phyloP scores from a whole-genome alignment of 1,140 invertebrate genomes.

The Trichoplusia ni region DNA sequence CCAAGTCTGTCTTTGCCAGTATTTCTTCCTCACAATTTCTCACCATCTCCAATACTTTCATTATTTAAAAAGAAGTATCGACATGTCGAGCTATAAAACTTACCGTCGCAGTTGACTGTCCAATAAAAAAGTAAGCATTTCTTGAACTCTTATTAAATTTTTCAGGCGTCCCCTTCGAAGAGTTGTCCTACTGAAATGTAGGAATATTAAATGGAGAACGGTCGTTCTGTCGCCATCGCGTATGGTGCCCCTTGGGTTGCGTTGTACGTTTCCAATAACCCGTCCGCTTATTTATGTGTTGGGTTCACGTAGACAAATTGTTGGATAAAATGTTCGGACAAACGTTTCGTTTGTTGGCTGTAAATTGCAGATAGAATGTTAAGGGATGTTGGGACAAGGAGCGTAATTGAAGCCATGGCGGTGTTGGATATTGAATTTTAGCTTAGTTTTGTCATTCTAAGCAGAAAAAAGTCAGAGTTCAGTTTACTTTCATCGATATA shows the following conservation, averaged over 20 bases:
- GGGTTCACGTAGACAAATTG: constrained; percentile 11
- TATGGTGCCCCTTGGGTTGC: background rate
- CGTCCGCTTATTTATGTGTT: constrained; percentile 17
- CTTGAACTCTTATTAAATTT: constrained; percentile 33
- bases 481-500: too few relatives aligned
- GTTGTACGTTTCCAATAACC: constrained; percentile 14
- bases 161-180: constrained; percentile 23
- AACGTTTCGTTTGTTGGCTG: background rate
- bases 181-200: constrained; percentile 24
- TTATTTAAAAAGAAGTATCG: constrained; percentile 20
- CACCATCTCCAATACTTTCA: background rate
- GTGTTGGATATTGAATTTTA: too few relatives aligned
- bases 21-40: background rate
- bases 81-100: constrained; percentile 21
- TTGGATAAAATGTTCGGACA: constrained; percentile 13
- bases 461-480: too few relatives aligned
- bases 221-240: constrained; percentile 12
- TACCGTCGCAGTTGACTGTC: constrained; percentile 22
- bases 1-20: background rate
- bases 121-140: constrained; percentile 32
- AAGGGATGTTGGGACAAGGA: too few relatives aligned
- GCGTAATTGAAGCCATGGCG: too few relatives aligned
- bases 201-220: constrained; percentile 24
- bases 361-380: too few relatives aligned
- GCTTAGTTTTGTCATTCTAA: too few relatives aligned